Evolutionary conservation across 2,113 vertebrate species (phyloP).

Genomic region (Serinus canaria): DNA sequence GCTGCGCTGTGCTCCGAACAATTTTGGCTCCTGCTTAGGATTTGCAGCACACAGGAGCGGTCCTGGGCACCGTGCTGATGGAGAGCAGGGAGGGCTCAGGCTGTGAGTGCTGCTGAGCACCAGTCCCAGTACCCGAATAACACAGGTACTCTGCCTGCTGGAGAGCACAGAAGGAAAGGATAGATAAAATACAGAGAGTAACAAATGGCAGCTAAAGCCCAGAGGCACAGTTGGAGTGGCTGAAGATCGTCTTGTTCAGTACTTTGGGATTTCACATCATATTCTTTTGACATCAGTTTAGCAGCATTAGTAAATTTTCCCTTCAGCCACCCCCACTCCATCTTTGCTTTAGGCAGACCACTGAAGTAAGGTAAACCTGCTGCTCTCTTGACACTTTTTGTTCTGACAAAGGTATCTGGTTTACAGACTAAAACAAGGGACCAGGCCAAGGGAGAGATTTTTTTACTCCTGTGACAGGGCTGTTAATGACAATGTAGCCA

Average conservation of each 20-base stretch:
- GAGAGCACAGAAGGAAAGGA: not conserved
- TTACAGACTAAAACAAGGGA: not conserved
- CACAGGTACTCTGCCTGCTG: not conserved
- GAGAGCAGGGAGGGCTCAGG: not conserved
- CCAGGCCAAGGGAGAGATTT: not conserved
- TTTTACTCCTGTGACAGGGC: not conserved
- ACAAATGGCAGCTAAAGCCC: not conserved
- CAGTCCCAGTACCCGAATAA: not conserved
- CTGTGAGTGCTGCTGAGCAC: not conserved
- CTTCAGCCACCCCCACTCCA: fast-evolving
- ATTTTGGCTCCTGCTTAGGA: not conserved
- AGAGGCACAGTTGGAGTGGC: not conserved
- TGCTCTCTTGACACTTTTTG: not conserved
- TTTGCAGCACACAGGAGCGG: not conserved
- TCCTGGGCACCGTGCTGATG: not conserved
- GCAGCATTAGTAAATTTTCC: not conserved
- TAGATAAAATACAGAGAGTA: not conserved
- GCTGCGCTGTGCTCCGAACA: not conserved
- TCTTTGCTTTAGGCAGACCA: not conserved
- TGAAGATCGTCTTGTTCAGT: not conserved
- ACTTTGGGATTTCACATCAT: not conserved
- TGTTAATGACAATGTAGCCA: not conserved
- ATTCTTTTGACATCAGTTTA: constrained; percentile 1
- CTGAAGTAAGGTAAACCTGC: not conserved
- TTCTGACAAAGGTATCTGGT: not conserved